Percentiles rank a stretch among this genome's conserved stretches.
Evolutionary conservation across 1,140 invertebrate genomes (phyloP).

Genomic region (Diachasmimorpha longicaudata): DNA sequence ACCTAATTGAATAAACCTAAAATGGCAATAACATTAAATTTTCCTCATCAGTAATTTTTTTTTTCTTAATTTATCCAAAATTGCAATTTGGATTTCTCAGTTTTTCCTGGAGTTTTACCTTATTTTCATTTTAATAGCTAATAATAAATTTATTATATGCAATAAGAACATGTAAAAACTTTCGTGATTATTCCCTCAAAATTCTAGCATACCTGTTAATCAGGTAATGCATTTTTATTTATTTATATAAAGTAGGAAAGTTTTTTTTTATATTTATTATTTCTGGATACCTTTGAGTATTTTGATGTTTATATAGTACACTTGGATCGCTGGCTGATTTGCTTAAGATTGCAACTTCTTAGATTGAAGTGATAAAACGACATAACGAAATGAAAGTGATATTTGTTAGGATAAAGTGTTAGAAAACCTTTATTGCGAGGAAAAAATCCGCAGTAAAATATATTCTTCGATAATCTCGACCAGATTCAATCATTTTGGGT

Average conservation of each 20-base stretch:
- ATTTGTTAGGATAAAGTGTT: no score
- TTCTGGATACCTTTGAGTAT: conserved; percentile 44
- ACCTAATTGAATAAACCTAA: conserved; percentile 39
- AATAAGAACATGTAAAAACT: conserved; percentile 61
- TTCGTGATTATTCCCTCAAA: conserved; percentile 44
- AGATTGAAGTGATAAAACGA: background rate
- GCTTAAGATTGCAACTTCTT: background rate
- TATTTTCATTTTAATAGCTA: conserved; percentile 41
- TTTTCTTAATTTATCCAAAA: background rate
- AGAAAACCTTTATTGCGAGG: no score
- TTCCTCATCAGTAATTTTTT: conserved; percentile 10
- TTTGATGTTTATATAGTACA: conserved; percentile 38
- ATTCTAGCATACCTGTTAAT: conserved; percentile 40
- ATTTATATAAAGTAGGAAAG: conserved; percentile 58
- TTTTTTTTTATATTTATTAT: conserved; percentile 9
- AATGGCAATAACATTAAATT: conserved; percentile 45
- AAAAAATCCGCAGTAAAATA: no score
- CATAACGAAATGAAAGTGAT: background rate
- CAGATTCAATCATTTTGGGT: no score
- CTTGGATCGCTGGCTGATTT: background rate
- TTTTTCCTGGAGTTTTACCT: background rate
- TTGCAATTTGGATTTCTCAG: background rate
- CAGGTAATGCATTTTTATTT: conserved; percentile 42
- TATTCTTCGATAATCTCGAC: no score
- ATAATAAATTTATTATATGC: conserved; percentile 40